Base-by-base conservation (phyloP, 2,888 invertebrate genomes). In the Nemapogon koenigi region DNA sequence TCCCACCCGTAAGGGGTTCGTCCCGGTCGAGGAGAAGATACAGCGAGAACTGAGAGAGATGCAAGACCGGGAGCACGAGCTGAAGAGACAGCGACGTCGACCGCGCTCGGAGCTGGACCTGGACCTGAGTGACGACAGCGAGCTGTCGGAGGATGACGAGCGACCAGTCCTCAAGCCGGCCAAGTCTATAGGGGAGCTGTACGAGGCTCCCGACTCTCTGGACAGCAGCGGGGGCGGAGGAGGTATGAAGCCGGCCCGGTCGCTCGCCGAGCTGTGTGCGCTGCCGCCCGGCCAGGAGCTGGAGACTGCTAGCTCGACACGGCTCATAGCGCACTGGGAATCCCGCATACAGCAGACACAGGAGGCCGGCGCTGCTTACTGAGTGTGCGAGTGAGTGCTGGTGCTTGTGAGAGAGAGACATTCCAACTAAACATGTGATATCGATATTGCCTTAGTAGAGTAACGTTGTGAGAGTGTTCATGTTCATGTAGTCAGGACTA, bases 11-110 rank as follows among this genome's bases (percentile, higher is more conserved):
- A 90, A 89, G 46, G 91, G 91, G 11, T 91, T 84, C 60, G 85
- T 91, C 3, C 89, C 93, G 0, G 91, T 94, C 2, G 93, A 94
- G 59, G 89, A 91, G 52, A 92, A 91, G 65, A 94, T 95, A 50
- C 90, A 91, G 55, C 87, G 87, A 45, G 95, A 95, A 62, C 70
- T 95, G 36, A 82, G 86, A 55, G 94, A 94, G 52, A 89, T 94
- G 83, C 89, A 90, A 54, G 84, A 85, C 46, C 80, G 92, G 39
- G 92, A 92, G 55, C 86, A 88, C 46, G 92, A 92, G 55, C 70
- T 92, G 29, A 89, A 90, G 81, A 78, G 82, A 46, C 81, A 85
- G 73, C 76, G 88, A 44, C 81, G 83, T 59, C 81, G 82, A 49
- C 68, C 82, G 42, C 66, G 82, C 41, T 81, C 83, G 17, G 88